Evolutionary conservation across 2,888 invertebrate genomes (phyloP), one percentile per base, ranked within the genome.

Genomic region (Oscheius sp.): DNA sequence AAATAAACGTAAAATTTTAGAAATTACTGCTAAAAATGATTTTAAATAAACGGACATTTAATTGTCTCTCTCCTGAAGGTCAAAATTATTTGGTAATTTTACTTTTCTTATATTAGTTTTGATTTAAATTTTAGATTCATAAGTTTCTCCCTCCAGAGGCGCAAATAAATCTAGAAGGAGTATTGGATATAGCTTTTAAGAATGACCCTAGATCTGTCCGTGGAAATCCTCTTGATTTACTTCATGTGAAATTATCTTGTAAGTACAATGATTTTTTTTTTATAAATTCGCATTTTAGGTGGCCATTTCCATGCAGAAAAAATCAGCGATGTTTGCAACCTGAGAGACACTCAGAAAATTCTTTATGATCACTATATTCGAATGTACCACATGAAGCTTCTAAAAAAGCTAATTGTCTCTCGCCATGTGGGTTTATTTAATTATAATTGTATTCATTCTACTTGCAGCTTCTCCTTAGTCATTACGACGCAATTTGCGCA

Each of bases 361-460:
- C 65, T 75, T 27, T 77, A 79, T 63, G 78, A 79, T 27, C 79
- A 79, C 55, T 75, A 75, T 58, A 79, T 79, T 48, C 74, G 79
- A 2, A 61, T 71, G 63, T 73, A 79, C 61, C 65, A 76, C 23
- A 70, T 79, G 61, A 73, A 71, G 37, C 50, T 79, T 64, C 65
- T 76, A 20, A 65, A 71, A 53, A 67, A 66, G 23, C 50, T 79
- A 37, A 33, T 79, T n/a, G 55, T 68, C 17, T 65, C 66, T 17
- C 37, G 75, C 33, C 66, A 73, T 48, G 79, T 79, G 8, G 33
- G 71, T 68, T 45, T 39, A 15, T 17, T 27, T 8, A 3, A 6
- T 12, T 58, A 10, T 10, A 45, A 29, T 42, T 17, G 5, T 45
- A 8, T 29, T 17, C 25, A 48, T 46, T 29, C 3, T 1, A 15